Conservation (phyloP, 2,113 vertebrate species). For the Dasyornis broadbenti region DNA sequence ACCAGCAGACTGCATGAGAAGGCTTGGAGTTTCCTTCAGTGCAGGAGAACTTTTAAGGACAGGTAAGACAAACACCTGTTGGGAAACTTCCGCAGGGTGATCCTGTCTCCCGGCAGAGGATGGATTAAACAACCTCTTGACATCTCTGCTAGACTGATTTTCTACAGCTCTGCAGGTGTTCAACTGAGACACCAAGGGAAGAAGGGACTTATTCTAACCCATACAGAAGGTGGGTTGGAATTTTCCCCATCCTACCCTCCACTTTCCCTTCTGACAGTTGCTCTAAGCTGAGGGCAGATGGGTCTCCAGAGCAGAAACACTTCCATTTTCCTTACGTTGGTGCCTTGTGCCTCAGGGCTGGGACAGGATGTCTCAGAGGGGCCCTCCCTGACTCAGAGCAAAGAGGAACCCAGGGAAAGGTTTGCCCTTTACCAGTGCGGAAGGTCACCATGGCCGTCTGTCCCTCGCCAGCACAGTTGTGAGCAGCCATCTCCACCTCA, state of each 20-base stretch:
- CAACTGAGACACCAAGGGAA: not conserved
- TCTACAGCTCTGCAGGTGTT: not conserved
- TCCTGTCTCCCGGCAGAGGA: not conserved
- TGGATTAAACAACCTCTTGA: not conserved
- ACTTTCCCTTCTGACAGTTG: not conserved
- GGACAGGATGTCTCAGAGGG: too few species aligned
- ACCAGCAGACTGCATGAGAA: not conserved
- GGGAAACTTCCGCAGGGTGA: not conserved
- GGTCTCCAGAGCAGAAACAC: not conserved
- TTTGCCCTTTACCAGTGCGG: slow-evolving; percentile 83
- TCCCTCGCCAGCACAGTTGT: slow-evolving; percentile 89
- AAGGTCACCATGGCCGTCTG: slow-evolving; percentile 99
- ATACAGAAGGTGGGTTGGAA: not conserved
- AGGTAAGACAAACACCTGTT: not conserved
- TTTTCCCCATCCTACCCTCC: not conserved
- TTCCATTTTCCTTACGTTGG: not conserved
- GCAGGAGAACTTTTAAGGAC: not conserved
- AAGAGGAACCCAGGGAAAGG: not conserved
- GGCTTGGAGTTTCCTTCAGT: not conserved
- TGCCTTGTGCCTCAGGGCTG: not conserved
- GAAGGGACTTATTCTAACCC: not conserved
- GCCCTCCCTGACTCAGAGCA: not conserved
- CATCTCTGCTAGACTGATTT: not conserved
- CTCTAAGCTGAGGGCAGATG: not conserved
- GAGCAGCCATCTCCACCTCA: slow-evolving; percentile 94